These are phyloP conservation scores for Alloscopus bannaensis DNA, from an alignment of 2,888 invertebrate genomes.

Conservation along the genomic window DNA sequence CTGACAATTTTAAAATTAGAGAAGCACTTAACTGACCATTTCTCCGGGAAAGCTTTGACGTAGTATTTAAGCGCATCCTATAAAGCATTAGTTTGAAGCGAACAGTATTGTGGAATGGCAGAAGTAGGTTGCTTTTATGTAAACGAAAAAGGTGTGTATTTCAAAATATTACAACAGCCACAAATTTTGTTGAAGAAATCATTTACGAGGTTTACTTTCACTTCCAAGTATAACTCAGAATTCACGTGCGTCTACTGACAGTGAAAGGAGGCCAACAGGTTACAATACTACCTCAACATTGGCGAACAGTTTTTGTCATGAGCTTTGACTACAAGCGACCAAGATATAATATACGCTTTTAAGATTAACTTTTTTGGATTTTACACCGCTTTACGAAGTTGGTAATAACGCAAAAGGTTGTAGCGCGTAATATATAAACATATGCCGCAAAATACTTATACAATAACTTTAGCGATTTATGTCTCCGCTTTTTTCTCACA, in stretches of 20 bases:
- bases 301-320: not conserved
- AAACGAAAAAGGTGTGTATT: not conserved
- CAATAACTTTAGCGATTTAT: too few relatives aligned
- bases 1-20: too few relatives aligned
- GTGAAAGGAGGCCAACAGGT: not conserved
- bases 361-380: too few relatives aligned
- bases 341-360: not conserved
- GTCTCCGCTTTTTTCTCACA: too few relatives aligned
- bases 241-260: too few relatives aligned
- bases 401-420: not conserved
- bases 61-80: not conserved
- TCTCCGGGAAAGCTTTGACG: not conserved
- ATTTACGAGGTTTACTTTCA: not conserved
- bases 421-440: not conserved
- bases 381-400: not conserved
- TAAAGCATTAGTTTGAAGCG: not conserved
- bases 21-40: too few relatives aligned
- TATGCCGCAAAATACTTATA: not conserved
- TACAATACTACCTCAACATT: not conserved
- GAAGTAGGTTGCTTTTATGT: constrained; percentile 1
- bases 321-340: not conserved
- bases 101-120: not conserved
- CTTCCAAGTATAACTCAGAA: too few relatives aligned
- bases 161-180: not conserved
- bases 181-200: not conserved